phyloP scores from a whole-genome alignment of 2,888 invertebrate genomes.

The Phoenoteleia sp. region DNA sequence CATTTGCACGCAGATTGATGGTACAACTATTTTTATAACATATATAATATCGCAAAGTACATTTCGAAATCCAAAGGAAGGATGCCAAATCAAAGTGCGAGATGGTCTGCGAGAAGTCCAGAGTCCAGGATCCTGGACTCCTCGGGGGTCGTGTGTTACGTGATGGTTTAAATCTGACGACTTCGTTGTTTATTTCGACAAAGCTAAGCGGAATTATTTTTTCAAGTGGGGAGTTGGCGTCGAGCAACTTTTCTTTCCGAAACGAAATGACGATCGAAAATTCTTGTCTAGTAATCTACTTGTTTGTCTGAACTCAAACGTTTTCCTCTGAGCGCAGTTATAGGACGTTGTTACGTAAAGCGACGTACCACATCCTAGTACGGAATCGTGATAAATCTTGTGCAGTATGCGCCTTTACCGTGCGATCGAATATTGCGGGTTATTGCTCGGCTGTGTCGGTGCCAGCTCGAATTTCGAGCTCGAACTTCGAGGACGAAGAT shows the following conservation, averaged over 20 bases:
- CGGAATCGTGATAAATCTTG: conserved; percentile 54
- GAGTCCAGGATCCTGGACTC: not conserved
- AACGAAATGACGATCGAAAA: not conserved
- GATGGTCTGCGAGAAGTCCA: not conserved
- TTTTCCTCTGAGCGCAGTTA: conserved; percentile 61
- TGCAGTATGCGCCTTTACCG: conserved; percentile 55
- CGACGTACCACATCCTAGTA: conserved; percentile 49
- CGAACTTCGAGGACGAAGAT: conserved; percentile 38
- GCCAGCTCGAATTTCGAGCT: conserved; percentile 56
- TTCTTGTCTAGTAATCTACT: conserved; percentile 55
- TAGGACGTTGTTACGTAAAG: conserved; percentile 62
- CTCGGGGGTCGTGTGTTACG: conserved; percentile 12
- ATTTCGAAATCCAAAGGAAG: conserved; percentile 50
- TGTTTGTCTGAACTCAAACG: conserved; percentile 65
- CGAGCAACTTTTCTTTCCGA: conserved; percentile 17
- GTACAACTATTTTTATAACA: conserved; percentile 70
- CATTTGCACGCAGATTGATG: conserved; percentile 63
- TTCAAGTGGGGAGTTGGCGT: conserved; percentile 19
- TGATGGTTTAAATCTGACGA: conserved; percentile 27
- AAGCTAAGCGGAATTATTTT: conserved; percentile 38
- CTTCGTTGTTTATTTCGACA: conserved; percentile 36
- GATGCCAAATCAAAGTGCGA: conserved; percentile 65
- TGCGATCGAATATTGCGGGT: conserved; percentile 68
- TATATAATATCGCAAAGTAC: conserved; percentile 64
- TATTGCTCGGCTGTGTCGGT: conserved; percentile 64